A percentile compares a stretch with the other conserved stretches of the same genome.
Evolutionary conservation across 2,113 vertebrate species (phyloP).

Genomic region (Etheostoma cragini): DNA sequence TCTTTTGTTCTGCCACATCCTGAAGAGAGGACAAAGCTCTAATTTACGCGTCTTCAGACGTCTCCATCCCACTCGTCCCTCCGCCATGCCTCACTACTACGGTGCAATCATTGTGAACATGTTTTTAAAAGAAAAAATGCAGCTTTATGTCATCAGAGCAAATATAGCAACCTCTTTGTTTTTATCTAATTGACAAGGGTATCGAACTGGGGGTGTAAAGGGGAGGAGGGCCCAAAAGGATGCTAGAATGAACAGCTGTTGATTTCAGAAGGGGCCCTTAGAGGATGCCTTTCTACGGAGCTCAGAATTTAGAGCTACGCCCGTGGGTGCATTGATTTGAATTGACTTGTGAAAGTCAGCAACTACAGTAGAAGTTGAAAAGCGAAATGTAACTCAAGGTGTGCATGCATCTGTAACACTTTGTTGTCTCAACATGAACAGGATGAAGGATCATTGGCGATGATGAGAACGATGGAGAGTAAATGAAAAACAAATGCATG

Average conservation of each 20-base stretch:
- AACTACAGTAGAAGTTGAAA: not conserved
- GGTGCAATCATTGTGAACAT: not conserved
- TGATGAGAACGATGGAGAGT: not conserved
- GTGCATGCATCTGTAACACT: not conserved
- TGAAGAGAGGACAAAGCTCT: slow-evolving; percentile 69
- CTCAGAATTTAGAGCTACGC: too few species aligned
- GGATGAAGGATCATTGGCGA: not conserved
- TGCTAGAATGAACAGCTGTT: too few species aligned
- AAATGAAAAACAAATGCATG: not conserved
- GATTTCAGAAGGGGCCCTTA: too few species aligned
- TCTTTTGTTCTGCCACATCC: slow-evolving; percentile 62
- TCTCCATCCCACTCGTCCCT: slow-evolving; percentile 7
- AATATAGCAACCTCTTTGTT: not conserved
- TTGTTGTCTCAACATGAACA: not conserved
- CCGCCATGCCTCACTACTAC: not conserved
- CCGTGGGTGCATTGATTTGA: not conserved
- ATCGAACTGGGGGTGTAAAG: too few species aligned
- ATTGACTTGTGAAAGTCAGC: not conserved
- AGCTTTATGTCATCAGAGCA: not conserved
- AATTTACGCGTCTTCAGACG: slow-evolving; percentile 28
- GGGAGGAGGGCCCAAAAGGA: too few species aligned
- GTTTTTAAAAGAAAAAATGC: not conserved
- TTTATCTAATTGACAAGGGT: not conserved
- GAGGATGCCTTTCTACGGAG: too few species aligned
- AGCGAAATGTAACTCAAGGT: not conserved